Evolutionary conservation across 2,888 invertebrate species (phyloP).

Genomic region (Leucoma salicis): DNA sequence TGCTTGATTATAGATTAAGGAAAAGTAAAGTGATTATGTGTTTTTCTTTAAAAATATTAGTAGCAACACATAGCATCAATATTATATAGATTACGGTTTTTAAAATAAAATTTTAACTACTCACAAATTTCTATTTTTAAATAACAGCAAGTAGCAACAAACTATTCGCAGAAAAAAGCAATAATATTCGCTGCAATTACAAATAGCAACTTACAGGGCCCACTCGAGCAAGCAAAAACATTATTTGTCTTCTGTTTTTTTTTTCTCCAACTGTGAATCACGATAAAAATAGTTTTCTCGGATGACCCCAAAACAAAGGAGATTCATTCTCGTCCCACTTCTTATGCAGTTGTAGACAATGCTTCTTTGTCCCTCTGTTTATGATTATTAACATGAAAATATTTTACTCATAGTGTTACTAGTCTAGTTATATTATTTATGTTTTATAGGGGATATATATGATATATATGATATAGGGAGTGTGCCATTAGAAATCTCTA

Average conservation of each 20-base stretch:
- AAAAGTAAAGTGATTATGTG: too few relatives aligned
- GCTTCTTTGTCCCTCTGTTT: constrained; percentile 49
- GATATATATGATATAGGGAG: too few relatives aligned
- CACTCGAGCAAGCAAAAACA: constrained; percentile 36
- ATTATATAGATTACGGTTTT: too few relatives aligned
- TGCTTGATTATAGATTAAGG: too few relatives aligned
- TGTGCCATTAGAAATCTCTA: too few relatives aligned
- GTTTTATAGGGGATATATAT: too few relatives aligned
- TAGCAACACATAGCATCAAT: too few relatives aligned
- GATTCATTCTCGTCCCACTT: constrained; percentile 51
- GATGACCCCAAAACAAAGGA: constrained; percentile 55
- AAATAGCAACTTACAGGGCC: constrained; percentile 32
- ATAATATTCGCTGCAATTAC: constrained; percentile 21
- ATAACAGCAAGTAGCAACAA: constrained; percentile 15
- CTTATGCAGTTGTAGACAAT: constrained; percentile 56
- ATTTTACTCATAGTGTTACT: constrained; percentile 1
- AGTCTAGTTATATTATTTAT: background rate
- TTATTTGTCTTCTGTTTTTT: constrained; percentile 34
- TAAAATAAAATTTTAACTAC: too few relatives aligned
- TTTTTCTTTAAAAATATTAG: too few relatives aligned
- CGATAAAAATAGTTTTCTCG: constrained; percentile 28
- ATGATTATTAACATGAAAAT: constrained; percentile 56
- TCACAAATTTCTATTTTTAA: constrained; percentile 19
- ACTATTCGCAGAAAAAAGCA: constrained; percentile 24
- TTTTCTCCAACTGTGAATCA: constrained; percentile 37